Percentiles rank a stretch among this genome's conserved stretches.
Conservation (phyloP, 2,888 invertebrate genomes). For the Himalopsyche tibetana region DNA sequence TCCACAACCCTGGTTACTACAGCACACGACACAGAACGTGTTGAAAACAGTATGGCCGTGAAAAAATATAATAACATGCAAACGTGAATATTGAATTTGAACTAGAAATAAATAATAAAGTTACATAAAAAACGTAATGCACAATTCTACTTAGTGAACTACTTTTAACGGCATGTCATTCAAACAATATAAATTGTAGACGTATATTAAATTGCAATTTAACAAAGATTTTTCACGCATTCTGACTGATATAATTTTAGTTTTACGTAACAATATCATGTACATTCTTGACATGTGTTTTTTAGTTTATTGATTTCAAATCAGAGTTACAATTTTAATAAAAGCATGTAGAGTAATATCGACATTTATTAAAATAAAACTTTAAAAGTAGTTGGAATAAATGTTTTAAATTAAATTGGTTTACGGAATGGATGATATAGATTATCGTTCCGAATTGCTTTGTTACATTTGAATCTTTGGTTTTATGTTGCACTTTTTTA, state of each 20-base stretch:
- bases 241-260: not conserved
- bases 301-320: not conserved
- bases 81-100: slow-evolving; percentile 10
- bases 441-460: too few species aligned
- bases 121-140: slow-evolving; percentile 10
- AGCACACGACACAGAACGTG: not conserved
- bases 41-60: not conserved
- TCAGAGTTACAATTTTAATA: not conserved
- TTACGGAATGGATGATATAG: too few species aligned
- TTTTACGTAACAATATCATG: not conserved
- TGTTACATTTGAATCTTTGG: too few species aligned
- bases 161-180: too few species aligned
- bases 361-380: too few species aligned
- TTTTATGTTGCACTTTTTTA: too few species aligned
- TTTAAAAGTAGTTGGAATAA: too few species aligned
- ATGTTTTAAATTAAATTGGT: too few species aligned
- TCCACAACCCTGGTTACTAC: too few species aligned
- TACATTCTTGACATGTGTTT: not conserved
- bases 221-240: not conserved
- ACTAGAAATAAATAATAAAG: slow-evolving; percentile 11
- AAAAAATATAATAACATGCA: not conserved
- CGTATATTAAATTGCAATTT: not conserved
- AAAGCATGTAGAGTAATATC: too few species aligned
- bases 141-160: too few species aligned
- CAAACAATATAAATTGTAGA: not conserved